A percentile compares a stretch with the other conserved stretches of the same genome.
Evolutionary conservation across 2,113 vertebrate genomes (phyloP).

Genomic region (Myotis lucifugus): DNA sequence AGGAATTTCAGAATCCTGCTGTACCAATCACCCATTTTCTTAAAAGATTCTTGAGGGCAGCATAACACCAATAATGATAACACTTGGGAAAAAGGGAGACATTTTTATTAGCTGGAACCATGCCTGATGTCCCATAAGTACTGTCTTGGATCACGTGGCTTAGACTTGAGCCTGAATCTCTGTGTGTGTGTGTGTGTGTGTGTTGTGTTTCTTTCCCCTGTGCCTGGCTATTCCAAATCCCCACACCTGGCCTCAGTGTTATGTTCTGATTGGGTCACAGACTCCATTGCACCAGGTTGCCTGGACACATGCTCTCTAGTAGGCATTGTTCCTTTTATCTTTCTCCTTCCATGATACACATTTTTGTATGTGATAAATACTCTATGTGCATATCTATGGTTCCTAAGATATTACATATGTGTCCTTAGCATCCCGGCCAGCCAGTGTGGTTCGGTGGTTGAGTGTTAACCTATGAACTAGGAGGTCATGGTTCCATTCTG

Average conservation of each 20-base stretch:
- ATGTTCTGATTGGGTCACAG: neutral
- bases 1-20: neutral
- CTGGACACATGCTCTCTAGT: neutral
- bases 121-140: neutral
- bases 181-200: neutral
- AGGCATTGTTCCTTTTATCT: neutral
- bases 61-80: neutral
- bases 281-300: neutral
- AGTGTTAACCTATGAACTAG: too few species aligned
- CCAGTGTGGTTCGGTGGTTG: too few species aligned
- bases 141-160: neutral
- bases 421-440: neutral
- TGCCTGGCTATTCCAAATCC: neutral
- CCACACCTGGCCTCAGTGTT: neutral
- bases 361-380: neutral
- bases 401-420: too few species aligned
- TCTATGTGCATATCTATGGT: neutral
- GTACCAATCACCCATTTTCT: neutral
- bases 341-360: slow-evolving; percentile 13
- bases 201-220: neutral
- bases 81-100: neutral
- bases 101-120: neutral
- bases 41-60: neutral
- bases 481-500: too few species aligned
- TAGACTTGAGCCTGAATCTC: neutral